Percentiles rank a stretch among this genome's conserved stretches.
phyloP scores from a whole-genome alignment of 2,113 vertebrate species.

The Pyrgilauda ruficollis region DNA sequence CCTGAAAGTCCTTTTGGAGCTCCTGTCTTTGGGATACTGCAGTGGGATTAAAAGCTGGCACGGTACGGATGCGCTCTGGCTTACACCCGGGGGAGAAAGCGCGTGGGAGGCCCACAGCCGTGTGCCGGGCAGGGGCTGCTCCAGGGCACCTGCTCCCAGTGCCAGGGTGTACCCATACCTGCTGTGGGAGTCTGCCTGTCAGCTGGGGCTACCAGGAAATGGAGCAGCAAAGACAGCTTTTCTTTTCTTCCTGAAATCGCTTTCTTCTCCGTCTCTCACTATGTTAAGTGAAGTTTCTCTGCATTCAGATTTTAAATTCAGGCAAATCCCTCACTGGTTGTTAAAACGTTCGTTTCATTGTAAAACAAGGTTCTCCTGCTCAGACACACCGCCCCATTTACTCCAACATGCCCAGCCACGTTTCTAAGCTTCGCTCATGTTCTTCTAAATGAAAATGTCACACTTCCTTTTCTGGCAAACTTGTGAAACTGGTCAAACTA shows the following conservation, averaged over 20 bases:
- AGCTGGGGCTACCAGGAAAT: background rate
- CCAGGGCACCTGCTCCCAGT: background rate
- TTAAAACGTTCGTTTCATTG: background rate
- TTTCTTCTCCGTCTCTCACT: background rate
- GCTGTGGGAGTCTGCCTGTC: background rate
- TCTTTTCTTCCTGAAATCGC: background rate
- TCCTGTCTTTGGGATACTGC: background rate
- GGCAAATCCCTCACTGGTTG: background rate
- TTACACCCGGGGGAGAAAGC: background rate
- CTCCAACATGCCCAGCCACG: conserved; percentile 42
- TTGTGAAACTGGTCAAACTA: conserved; percentile 69
- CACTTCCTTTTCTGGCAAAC: conserved; percentile 39
- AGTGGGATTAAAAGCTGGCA: fast-evolving
- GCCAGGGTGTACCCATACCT: background rate
- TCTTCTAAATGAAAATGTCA: conserved; percentile 61
- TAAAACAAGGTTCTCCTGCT: conserved; percentile 11
- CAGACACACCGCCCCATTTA: background rate
- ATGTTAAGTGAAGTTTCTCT: background rate
- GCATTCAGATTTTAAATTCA: background rate
- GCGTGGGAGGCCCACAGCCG: fast-evolving
- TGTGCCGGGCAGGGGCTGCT: background rate
- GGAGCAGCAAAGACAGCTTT: background rate
- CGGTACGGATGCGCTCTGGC: fast-evolving
- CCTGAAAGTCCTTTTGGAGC: background rate
- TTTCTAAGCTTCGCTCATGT: conserved; percentile 8